Base-by-base conservation (phyloP, 2,113 vertebrate genomes). In the Dunckerocampus dactyliophorus region DNA sequence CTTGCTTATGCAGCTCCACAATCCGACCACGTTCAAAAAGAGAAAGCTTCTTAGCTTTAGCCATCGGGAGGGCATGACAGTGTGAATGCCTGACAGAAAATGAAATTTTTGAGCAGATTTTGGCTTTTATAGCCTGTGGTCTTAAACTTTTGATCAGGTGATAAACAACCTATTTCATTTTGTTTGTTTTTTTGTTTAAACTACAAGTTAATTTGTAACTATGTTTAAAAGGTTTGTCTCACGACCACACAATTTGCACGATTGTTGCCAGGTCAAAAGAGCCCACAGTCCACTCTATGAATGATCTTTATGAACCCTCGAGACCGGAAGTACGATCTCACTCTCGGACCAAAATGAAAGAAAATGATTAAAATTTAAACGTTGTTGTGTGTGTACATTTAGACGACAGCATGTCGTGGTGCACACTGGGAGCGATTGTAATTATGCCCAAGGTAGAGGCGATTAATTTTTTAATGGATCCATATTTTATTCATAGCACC, bases 401-500 rank as follows among this genome's bases (percentile, higher is more conserved):
- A 34, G 31, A 60, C 31, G 47, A 49, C 39, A 14, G 12, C 48
- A 34, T 60, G 59, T 68, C 34, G 52, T 59, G 8, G 52, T 17
- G 31, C 58, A 56, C 72, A 65, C 76, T 71, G 63, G 74, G 78
- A 87, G 72, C 69, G 85, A 83, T 74, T 73, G 74, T 86, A 90
- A 90, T 89, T 88, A 86, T 77, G 84, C 86, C 85, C 81, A 77
- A 83, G 86, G 83, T 89, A 82, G 83, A 77, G 65, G 77, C 76
- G 71, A 88, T 89, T 75, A 75, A 89, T 89, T 85, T 92, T 92
- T 88, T 84, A 88, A 89, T 88, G 80, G 81, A 83, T 77, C 64
- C 78, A 90, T 92, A 82, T 88, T 89, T 92, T 91, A 91, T 91
- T 91, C 87, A 90, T 87, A 72, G 49, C 56, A 72, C 63, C 69